phyloP scores from a whole-genome alignment of 2,888 invertebrate genomes.

The Entomobrya multifasciata region DNA sequence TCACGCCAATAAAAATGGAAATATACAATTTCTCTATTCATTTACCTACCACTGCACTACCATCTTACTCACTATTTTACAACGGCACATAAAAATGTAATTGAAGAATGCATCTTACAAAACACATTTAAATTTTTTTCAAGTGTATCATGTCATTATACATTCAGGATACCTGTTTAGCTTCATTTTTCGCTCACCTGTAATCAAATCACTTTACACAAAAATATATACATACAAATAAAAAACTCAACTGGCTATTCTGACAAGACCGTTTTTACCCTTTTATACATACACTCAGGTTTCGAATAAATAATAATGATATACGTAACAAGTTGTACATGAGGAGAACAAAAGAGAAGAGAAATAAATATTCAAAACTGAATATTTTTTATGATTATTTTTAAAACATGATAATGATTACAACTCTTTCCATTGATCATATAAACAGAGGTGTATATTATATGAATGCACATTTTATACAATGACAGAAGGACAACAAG shows the following conservation, averaged over 20 bases:
- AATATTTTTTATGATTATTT: background rate
- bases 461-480: background rate
- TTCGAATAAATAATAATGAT: slow-evolving; percentile 1
- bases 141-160: background rate
- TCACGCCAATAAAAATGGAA: slow-evolving; percentile 31
- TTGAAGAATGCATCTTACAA: too few relatives aligned
- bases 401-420: background rate
- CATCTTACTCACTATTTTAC: background rate
- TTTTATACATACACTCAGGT: background rate
- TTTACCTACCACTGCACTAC: background rate
- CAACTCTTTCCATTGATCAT: too few relatives aligned
- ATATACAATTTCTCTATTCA: slow-evolving; percentile 17
- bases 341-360: background rate
- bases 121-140: background rate
- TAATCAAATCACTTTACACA: too few relatives aligned
- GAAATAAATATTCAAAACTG: background rate
- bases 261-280: background rate
- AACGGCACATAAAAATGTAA: slow-evolving; percentile 2
- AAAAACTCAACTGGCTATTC: background rate
- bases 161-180: slow-evolving; percentile 19
- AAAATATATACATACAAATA: too few relatives aligned
- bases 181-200: too few relatives aligned
- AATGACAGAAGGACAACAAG: slow-evolving; percentile 56
- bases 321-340: slow-evolving; percentile 22
- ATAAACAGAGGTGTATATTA: background rate